Evolutionary conservation across 2,113 vertebrate species (phyloP).

Genomic region (Malurus alboscapulatus): DNA sequence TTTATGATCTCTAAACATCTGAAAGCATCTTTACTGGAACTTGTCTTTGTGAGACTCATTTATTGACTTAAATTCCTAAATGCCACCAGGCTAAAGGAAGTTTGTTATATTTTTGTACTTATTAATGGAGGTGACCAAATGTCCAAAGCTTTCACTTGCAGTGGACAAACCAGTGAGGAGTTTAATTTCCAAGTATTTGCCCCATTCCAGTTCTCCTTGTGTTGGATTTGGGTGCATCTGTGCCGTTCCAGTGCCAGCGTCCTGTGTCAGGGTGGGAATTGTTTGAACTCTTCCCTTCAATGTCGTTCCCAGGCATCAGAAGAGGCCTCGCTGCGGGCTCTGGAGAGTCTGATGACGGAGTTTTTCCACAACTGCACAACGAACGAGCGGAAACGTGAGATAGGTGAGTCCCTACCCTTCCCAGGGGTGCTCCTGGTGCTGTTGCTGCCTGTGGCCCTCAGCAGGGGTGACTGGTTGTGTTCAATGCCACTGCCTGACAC

Average conservation of each 20-base stretch:
- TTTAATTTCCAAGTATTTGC: neutral
- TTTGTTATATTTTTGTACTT: neutral
- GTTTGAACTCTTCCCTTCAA: neutral
- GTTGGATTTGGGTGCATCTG: neutral
- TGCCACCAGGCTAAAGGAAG: neutral
- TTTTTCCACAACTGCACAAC: conserved; percentile 97
- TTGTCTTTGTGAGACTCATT: neutral
- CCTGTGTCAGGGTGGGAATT: neutral
- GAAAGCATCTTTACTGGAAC: neutral
- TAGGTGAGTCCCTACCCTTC: conserved; percentile 78
- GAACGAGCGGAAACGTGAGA: conserved; percentile 95
- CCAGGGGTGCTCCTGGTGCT: neutral
- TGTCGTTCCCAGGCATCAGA: conserved; percentile 84
- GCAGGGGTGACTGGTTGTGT: neutral
- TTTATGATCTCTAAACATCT: neutral
- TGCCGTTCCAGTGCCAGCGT: neutral
- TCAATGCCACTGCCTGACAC: neutral
- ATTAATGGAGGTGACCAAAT: neutral
- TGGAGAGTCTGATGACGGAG: conserved; percentile 97
- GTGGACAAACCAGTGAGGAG: no score
- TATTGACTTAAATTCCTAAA: neutral
- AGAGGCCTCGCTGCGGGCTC: conserved; percentile 87
- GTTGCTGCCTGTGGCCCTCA: neutral
- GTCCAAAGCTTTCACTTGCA: neutral
- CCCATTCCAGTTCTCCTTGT: fast-evolving